Percentiles rank a stretch among this genome's conserved stretches.
These are phyloP conservation scores for Mycteria americana DNA, from an alignment of 2,797 vertebrate species.

Conservation along the genomic window DNA sequence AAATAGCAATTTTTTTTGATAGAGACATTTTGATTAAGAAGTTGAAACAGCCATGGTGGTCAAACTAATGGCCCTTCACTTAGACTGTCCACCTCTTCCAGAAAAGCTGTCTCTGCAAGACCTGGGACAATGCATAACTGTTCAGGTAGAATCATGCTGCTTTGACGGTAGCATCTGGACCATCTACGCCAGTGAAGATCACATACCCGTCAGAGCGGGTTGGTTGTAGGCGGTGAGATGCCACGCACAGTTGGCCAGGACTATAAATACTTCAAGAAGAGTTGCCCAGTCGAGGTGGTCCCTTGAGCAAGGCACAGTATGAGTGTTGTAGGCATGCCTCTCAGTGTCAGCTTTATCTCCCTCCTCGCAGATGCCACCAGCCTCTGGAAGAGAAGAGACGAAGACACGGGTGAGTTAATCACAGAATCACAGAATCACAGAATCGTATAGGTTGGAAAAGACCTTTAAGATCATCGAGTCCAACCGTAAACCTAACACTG, in stretches of 20 bases:
- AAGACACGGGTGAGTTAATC: neutral
- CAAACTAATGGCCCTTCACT: neutral
- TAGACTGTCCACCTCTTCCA: neutral
- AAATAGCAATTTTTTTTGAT: neutral
- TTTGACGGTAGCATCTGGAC: neutral
- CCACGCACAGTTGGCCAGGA: neutral
- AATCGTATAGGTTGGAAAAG: too few relatives aligned
- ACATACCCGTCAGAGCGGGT: fast-evolving
- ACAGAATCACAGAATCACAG: too few relatives aligned
- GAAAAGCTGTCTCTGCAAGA: neutral
- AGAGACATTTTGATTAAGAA: neutral
- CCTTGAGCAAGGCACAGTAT: neutral
- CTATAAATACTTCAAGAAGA: neutral
- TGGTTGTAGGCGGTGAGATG: neutral
- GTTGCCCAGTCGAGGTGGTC: fast-evolving
- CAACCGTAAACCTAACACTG: too few relatives aligned
- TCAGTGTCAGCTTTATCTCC: neutral
- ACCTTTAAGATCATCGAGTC: too few relatives aligned
- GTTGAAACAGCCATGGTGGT: neutral
- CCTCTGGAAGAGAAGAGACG: neutral
- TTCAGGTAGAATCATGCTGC: neutral
- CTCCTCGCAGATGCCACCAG: neutral
- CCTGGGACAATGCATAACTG: neutral
- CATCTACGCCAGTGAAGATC: neutral
- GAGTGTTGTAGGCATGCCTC: neutral